Conservation (phyloP, 1,140 invertebrate genomes). For the Drosophila chauvacae region DNA sequence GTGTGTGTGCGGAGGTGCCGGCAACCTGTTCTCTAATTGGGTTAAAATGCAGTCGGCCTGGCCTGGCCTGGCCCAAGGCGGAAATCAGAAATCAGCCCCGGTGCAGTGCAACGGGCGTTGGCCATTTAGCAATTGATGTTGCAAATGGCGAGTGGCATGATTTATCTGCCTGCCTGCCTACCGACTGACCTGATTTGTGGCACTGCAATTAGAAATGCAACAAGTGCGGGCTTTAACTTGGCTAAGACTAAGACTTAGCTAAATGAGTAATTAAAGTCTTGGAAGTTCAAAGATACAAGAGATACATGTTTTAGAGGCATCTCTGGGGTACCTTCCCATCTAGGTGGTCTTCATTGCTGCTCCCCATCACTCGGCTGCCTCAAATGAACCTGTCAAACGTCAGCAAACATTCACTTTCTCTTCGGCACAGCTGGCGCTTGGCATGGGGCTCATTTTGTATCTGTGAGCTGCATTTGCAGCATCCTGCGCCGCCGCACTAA, state of each 20-base stretch:
- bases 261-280: background rate
- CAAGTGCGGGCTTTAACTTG: background rate
- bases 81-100: conserved; percentile 47
- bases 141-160: conserved; percentile 58
- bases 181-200: conserved; percentile 54
- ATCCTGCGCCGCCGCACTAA: conserved; percentile 69
- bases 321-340: background rate
- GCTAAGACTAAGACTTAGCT: too few species aligned
- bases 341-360: conserved; percentile 1
- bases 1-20: conserved; percentile 51
- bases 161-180: conserved; percentile 61
- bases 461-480: conserved; percentile 20
- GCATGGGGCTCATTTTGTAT: conserved; percentile 21
- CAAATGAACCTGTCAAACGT: conserved; percentile 80
- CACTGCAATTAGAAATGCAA: conserved; percentile 29
- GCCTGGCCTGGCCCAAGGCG: conserved; percentile 72
- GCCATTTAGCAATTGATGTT: conserved; percentile 64
- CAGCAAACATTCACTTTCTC: conserved; percentile 78
- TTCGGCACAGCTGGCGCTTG: conserved; percentile 69
- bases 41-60: conserved; percentile 75
- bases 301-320: background rate
- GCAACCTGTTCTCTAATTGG: conserved; percentile 79
- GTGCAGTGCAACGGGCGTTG: conserved; percentile 59
- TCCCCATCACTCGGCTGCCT: conserved; percentile 37
- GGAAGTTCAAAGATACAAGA: background rate